Conservation (phyloP, 2,888 invertebrate species). For the Plebejus argus region DNA sequence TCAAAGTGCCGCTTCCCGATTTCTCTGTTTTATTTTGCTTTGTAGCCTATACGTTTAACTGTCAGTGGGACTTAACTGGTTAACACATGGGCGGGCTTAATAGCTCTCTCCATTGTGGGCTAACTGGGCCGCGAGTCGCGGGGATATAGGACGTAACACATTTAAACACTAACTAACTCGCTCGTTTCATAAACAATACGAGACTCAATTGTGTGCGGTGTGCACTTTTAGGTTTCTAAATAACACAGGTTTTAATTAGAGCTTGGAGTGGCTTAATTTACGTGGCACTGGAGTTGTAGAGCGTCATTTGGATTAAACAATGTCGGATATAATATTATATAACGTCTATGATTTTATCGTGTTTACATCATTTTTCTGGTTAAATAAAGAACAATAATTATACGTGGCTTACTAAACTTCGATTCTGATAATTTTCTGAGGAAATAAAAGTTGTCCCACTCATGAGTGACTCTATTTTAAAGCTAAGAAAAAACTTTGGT, state of each 20-base stretch:
- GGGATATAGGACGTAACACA: conserved; percentile 47
- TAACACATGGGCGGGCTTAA: conserved; percentile 70
- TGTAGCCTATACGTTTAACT: conserved; percentile 54
- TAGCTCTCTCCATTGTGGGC: conserved; percentile 59
- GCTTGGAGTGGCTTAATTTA: conserved; percentile 43
- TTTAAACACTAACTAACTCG: conserved; percentile 48
- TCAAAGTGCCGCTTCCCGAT: conserved; percentile 45
- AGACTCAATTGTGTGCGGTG: conserved; percentile 32
- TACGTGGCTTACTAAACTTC: neutral
- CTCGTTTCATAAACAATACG: conserved; percentile 41
- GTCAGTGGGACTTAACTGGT: conserved; percentile 67
- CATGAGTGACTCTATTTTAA: neutral
- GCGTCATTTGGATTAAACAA: neutral
- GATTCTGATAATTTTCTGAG: neutral
- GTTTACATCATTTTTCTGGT: neutral
- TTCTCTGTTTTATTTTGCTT: conserved; percentile 57
- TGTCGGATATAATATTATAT: neutral
- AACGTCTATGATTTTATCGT: neutral
- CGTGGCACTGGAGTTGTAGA: neutral
- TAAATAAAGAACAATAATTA: neutral
- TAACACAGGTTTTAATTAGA: conserved; percentile 53
- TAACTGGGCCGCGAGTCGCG: conserved; percentile 54
- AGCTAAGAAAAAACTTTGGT: neutral
- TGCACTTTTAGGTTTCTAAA: conserved; percentile 18
- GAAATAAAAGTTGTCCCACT: neutral